A percentile compares a stretch with the other conserved stretches of the same genome.
Conservation (phyloP, 1,140 invertebrate species). For the Lamellibrachia luymesi region DNA sequence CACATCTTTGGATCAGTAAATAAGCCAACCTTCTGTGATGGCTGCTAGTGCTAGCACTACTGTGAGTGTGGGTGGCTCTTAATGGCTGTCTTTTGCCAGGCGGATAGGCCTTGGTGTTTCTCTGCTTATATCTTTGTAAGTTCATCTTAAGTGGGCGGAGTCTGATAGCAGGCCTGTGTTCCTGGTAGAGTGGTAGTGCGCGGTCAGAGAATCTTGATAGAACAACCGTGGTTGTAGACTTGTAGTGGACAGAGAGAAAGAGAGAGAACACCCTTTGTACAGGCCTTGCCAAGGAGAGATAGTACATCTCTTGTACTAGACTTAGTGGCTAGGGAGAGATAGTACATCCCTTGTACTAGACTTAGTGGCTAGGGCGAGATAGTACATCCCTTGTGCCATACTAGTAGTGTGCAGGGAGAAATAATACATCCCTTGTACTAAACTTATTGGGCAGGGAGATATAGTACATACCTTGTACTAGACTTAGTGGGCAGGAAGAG, state of each 20-base stretch:
- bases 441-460: neutral
- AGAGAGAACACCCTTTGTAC: no score
- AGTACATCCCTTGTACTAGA: neutral
- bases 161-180: neutral
- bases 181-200: neutral
- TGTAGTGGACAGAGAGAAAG: no score
- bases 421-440: neutral
- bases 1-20: neutral
- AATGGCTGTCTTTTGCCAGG: neutral
- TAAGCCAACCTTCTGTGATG: neutral
- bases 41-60: neutral
- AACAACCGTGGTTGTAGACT: neutral
- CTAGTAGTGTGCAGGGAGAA: neutral
- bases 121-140: neutral
- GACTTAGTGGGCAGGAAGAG: neutral
- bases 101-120: neutral
- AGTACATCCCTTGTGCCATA: neutral
- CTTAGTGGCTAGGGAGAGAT: neutral
- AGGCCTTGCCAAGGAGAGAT: neutral
- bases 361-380: neutral
- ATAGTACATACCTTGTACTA: neutral
- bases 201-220: neutral
- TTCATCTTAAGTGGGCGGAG: neutral
- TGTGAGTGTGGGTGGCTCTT: neutral
- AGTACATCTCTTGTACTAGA: neutral